Evolutionary conservation across 1,140 invertebrate genomes (phyloP).

Genomic region (Cephus cinctus): DNA sequence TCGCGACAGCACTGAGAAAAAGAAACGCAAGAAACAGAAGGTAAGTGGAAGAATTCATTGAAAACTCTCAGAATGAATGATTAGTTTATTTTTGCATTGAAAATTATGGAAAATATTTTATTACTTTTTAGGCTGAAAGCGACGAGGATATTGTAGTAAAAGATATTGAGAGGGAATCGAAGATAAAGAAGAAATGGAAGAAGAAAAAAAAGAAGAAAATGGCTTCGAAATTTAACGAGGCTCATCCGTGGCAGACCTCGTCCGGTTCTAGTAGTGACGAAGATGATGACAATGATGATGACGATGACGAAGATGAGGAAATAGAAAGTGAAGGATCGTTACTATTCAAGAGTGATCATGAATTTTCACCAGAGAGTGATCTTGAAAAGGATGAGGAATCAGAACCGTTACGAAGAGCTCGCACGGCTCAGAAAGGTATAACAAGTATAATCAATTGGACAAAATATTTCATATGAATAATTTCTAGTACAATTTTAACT

Average conservation of each 20-base stretch:
- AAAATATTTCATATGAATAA: neutral
- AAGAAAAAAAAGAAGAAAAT: constrained; percentile 61
- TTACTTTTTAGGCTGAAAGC: constrained; percentile 26
- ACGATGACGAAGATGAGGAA: constrained; percentile 65
- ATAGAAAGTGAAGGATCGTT: constrained; percentile 64
- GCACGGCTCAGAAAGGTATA: constrained; percentile 64
- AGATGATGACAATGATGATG: constrained; percentile 62
- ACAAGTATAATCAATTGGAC: neutral
- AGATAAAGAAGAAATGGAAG: constrained; percentile 57
- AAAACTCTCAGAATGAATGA: constrained; percentile 2
- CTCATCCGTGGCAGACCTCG: constrained; percentile 68
- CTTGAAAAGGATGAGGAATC: constrained; percentile 60
- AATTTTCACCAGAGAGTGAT: constrained; percentile 82
- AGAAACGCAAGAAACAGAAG: constrained; percentile 45
- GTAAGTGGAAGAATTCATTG: constrained; percentile 15
- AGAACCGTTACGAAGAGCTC: constrained; percentile 64
- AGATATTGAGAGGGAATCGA: constrained; percentile 51
- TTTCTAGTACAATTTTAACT: constrained; percentile 7
- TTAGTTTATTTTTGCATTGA: constrained; percentile 11
- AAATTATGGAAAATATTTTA: no score
- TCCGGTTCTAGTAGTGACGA: constrained; percentile 65
- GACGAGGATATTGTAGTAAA: constrained; percentile 51
- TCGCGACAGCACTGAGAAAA: constrained; percentile 37
- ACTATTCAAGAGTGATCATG: constrained; percentile 84
- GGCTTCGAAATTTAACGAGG: constrained; percentile 59